Percentiles rank a stretch among this genome's conserved stretches.
Conservation (phyloP, 2,888 invertebrate species). For the Cataglyphis albicans region DNA sequence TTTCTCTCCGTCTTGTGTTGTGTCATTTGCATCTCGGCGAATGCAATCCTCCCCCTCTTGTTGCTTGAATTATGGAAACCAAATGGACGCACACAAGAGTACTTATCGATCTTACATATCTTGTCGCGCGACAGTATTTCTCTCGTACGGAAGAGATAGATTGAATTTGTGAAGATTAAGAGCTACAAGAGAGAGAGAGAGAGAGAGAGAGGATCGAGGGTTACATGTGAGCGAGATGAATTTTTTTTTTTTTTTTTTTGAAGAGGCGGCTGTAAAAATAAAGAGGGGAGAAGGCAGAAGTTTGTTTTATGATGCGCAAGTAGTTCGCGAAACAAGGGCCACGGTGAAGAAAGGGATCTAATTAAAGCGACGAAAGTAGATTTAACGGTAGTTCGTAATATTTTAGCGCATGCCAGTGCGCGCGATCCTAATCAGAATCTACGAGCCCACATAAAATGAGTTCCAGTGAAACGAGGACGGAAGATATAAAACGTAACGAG, state of each 20-base stretch:
- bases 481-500: conserved; percentile 6
- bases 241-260: not conserved
- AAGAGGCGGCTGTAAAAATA: not conserved
- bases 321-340: not conserved
- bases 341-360: conserved; percentile 27
- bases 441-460: conserved; percentile 43
- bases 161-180: not conserved
- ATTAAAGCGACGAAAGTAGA: conserved; percentile 40
- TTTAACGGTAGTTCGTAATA: conserved; percentile 52
- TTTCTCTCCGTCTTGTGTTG: not conserved
- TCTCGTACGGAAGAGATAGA: not conserved
- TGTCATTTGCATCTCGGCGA: not conserved
- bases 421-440: conserved; percentile 56
- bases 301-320: conserved; percentile 18
- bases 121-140: not conserved
- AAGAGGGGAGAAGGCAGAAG: not conserved
- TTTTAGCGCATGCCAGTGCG: conserved; percentile 24
- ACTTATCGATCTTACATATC: not conserved
- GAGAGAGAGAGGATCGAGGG: too few relatives aligned
- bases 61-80: not conserved
- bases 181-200: too few relatives aligned
- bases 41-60: not conserved
- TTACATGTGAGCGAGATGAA: conserved; percentile 1
- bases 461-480: conserved; percentile 26
- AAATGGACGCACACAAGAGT: not conserved